Evolutionary conservation across 1,140 invertebrate genomes (phyloP).

Genomic region (Aphaenogaster floridana): DNA sequence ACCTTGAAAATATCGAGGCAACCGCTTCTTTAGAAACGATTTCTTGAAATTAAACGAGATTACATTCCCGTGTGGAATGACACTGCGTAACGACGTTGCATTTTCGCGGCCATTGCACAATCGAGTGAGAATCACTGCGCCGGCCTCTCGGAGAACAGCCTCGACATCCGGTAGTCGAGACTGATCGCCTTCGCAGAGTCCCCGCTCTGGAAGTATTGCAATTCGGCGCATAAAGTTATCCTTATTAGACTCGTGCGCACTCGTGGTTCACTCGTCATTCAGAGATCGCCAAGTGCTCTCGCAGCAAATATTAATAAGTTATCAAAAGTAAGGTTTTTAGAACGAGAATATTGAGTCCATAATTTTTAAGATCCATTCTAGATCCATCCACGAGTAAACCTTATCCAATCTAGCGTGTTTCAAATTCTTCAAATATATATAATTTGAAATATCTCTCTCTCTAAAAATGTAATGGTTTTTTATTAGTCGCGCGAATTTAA

Average conservation of each 20-base stretch:
- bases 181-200: slow-evolving; percentile 42
- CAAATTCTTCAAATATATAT: not conserved
- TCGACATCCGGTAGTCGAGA: slow-evolving; percentile 47
- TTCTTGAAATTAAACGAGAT: slow-evolving; percentile 36
- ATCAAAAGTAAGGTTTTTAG: not conserved
- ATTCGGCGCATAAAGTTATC: slow-evolving; percentile 14
- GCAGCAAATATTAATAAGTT: not conserved
- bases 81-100: not conserved
- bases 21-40: not conserved
- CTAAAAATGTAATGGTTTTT: not conserved
- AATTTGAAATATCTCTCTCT: not conserved
- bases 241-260: slow-evolving; percentile 5
- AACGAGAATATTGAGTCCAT: not conserved
- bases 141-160: slow-evolving; percentile 26
- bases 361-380: not conserved
- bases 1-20: slow-evolving; percentile 29
- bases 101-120: slow-evolving; percentile 3
- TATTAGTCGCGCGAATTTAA: not conserved
- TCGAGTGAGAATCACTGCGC: slow-evolving; percentile 21
- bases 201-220: slow-evolving; percentile 35
- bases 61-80: not conserved
- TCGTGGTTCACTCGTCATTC: not conserved
- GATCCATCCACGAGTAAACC: not conserved
- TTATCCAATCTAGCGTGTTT: not conserved
- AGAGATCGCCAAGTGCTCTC: not conserved